Percentiles rank a stretch among this genome's conserved stretches.
Evolutionary conservation across 2,888 invertebrate genomes (phyloP).

Genomic region (Auanema sp.): DNA sequence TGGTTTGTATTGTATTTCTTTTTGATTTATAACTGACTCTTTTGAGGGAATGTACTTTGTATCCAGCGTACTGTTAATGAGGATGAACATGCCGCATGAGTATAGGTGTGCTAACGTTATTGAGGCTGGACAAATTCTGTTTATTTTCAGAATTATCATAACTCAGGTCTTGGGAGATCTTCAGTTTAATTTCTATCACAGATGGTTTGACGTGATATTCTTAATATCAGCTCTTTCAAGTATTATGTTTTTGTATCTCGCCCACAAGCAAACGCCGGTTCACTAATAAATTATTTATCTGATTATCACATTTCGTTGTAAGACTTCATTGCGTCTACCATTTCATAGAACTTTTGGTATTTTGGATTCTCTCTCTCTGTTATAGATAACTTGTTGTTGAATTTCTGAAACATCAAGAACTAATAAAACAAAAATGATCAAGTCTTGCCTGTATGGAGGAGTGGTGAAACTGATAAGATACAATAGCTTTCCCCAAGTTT

Average conservation of each 20-base stretch:
- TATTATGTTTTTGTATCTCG: constrained; percentile 90
- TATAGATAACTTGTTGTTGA: no score
- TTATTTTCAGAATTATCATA: constrained; percentile 76
- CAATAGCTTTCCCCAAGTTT: constrained; percentile 83
- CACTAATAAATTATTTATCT: constrained; percentile 7
- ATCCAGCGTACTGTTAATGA: constrained; percentile 90
- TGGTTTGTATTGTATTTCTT: constrained; percentile 71
- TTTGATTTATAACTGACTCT: not conserved
- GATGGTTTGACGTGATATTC: constrained; percentile 99
- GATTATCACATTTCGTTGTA: no score
- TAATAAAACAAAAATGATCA: no score
- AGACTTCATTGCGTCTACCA: no score
- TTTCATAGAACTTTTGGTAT: no score
- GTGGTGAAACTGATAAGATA: constrained; percentile 76
- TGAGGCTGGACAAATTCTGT: no score
- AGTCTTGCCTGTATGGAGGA: constrained; percentile 20
- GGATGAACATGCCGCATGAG: constrained; percentile 99
- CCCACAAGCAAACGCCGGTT: constrained; percentile 81
- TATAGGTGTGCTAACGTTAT: constrained; percentile 73
- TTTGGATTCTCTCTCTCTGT: no score
- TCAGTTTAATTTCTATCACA: constrained; percentile 97
- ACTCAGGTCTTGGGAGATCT: constrained; percentile 90
- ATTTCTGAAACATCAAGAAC: no score
- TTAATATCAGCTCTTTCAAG: constrained; percentile 90
- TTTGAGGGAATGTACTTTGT: constrained; percentile 96